Base-by-base conservation (phyloP, 2,113 vertebrate genomes). In the Patagioenas fasciata region DNA sequence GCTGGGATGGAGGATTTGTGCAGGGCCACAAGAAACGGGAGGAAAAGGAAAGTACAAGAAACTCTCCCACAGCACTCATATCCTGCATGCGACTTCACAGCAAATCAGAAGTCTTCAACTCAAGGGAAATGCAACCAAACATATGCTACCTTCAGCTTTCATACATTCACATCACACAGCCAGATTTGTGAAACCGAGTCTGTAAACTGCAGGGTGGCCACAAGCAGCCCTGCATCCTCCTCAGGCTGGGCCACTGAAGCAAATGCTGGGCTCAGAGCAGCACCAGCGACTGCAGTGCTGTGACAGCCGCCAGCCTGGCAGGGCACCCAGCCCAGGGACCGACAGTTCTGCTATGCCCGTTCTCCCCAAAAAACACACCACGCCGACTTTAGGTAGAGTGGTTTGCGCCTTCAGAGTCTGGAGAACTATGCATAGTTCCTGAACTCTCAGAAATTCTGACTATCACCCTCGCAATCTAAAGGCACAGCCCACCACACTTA, bases 211-310 rank as follows among this genome's bases (percentile, higher is more conserved):
- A 14, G 14, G 14, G 50, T 6, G 67, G 31, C 15, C 79, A 67
- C 57, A 16, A 72, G 13, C 10, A 61, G 24, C 54, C n/a, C 53
- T 23, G 40, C 32, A 3, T 20, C 36, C 69, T 51, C 64, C 73
- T 26, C 8, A 38, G 53, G 11, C n/a, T 50, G 57, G 13, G 8
- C 32, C 69, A 19, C 26, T 60, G 51, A 25, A 78, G 19, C 32
- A 13, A 31, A 29, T 17, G 15, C 5, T 20, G 69, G 32, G 12
- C 67, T 64, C 60, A 40, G 65, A 64, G 13, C 36, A 51, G 0
- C 53, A 5, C 26, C n/a, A 3, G 0, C 10, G 38, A 42, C 6
- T 25, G 5, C 34, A 31, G 75, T 2, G 11, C 62, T 32, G 13
- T 51, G 67, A 3, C 16, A 77, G 47, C 34, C 14, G 10, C 62